A percentile compares a stretch with the other conserved stretches of the same genome.
These are phyloP conservation scores for Etheostoma spectabile DNA, from an alignment of 2,113 vertebrate species.

Conservation along the genomic window DNA sequence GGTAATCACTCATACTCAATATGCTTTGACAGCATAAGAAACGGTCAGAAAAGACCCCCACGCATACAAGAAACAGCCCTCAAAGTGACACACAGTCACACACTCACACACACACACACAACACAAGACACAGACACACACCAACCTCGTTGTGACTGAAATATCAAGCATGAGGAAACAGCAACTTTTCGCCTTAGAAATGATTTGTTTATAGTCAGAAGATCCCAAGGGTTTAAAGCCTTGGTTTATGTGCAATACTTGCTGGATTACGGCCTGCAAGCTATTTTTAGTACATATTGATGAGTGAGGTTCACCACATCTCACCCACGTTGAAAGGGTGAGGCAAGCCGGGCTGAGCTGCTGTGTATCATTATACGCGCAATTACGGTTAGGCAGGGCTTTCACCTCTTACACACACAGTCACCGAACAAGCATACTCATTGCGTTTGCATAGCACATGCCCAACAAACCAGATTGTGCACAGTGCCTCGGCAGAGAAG, in stretches of 20 bases:
- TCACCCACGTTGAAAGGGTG: slow-evolving; percentile 38
- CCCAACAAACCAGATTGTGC: slow-evolving; percentile 36
- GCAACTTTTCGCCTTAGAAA: slow-evolving; percentile 32
- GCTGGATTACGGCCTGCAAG: slow-evolving; percentile 44
- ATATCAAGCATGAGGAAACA: slow-evolving; percentile 33
- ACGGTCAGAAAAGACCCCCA: slow-evolving; percentile 71
- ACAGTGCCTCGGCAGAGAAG: slow-evolving; percentile 53
- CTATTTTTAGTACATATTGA: slow-evolving; percentile 64
- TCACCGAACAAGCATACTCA: slow-evolving; percentile 37
- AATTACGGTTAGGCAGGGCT: slow-evolving; percentile 36
- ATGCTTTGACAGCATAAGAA: slow-evolving; percentile 77
- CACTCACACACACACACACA: too few relatives aligned
- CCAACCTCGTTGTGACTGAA: not conserved
- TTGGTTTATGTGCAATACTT: slow-evolving; percentile 25
- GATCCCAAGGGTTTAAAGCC: slow-evolving; percentile 40
- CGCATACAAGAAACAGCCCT: slow-evolving; percentile 60
- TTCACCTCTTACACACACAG: slow-evolving; percentile 31
- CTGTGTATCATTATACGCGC: slow-evolving; percentile 19
- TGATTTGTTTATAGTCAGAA: slow-evolving; percentile 47
- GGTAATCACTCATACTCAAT: slow-evolving; percentile 79
- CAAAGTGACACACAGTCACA: too few relatives aligned
- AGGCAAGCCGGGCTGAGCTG: slow-evolving; percentile 38
- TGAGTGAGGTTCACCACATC: slow-evolving; percentile 49
- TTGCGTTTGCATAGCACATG: slow-evolving; percentile 43
- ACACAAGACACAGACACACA: too few relatives aligned